Evolutionary conservation across 2,113 vertebrate genomes (phyloP).

Genomic region (Clupea harengus): DNA sequence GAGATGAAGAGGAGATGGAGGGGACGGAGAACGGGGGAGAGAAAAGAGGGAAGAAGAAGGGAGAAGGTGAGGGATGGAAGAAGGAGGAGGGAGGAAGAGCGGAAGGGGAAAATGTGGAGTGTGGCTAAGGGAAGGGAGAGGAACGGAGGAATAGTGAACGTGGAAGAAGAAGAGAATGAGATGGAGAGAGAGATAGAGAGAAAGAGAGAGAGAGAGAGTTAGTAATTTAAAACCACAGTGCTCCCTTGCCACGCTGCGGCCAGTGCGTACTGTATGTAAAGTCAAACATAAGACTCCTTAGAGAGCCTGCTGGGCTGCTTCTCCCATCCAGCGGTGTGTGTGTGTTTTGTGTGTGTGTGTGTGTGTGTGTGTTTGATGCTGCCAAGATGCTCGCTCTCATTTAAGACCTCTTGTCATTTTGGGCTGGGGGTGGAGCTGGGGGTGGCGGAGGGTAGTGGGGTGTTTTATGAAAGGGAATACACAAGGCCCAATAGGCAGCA

Average conservation of each 20-base stretch:
- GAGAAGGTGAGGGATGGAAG: background rate
- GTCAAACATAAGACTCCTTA: too few species aligned
- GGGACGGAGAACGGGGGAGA: background rate
- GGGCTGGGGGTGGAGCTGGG: too few species aligned
- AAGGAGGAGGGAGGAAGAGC: background rate
- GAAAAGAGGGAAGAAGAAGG: background rate
- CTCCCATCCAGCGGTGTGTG: background rate
- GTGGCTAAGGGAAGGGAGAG: background rate
- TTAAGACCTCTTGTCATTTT: too few species aligned
- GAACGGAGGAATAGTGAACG: background rate
- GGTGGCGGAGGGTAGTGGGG: too few species aligned
- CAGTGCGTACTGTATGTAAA: background rate
- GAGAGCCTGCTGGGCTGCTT: too few species aligned
- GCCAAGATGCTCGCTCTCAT: background rate
- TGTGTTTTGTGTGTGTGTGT: background rate
- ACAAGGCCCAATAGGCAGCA: too few species aligned
- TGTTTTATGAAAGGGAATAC: too few species aligned
- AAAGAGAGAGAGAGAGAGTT: background rate
- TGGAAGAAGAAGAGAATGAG: background rate
- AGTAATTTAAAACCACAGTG: background rate
- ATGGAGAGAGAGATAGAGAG: background rate
- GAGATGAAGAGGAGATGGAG: background rate
- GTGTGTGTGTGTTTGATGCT: slow-evolving; percentile 31
- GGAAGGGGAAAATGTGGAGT: background rate
- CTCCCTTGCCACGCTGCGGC: background rate